Base-by-base conservation (phyloP, 2,797 vertebrate species). In the Etheostoma nigrum region DNA sequence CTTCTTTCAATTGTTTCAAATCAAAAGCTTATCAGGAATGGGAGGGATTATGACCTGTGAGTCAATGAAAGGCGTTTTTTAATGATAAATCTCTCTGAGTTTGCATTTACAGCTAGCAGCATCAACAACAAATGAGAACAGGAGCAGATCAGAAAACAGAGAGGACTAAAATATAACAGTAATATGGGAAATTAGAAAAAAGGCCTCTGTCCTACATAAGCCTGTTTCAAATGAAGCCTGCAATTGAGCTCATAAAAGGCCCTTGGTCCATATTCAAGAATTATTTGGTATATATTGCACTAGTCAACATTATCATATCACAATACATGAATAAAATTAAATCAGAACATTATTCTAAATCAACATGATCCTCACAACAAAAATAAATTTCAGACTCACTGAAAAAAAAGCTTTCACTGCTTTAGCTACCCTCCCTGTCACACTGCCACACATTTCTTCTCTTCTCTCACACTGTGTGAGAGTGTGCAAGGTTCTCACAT, bases 401-500 rank as follows among this genome's bases (percentile, higher is more conserved):
- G n/a, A 51, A 61, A 62, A 61, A 6, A 42, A 33, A 52, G 11
- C 36, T 54, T 53, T 13, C 25, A 25, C n/a, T 48, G 55, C 62
- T 47, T 27, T 4, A 30, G 49, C 58, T 42, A 14, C 55, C 64
- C 54, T 40, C 65, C 6, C 23, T 62, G 54, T 45, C 49, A 55
- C 48, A 47, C 48, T 21, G 16, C 60, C 44, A 47, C 40, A 61
- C 40, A 45, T 53, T 6, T 49, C 18, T 5, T 51, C 21, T 75
- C 59, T 63, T 58, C 53, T 60, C n/a, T 57, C 6, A 2, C 40
- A 40, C 59, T 54, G 51, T 33, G 2, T 60, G 21, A 23, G 21
- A 23, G 21, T 23, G 21, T 60, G 9, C 40, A 48, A 36, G 61
- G 6, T 78, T 74, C 36, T 78, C 12, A 44, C 57, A 48, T 73